Base-by-base conservation (phyloP, 2,797 vertebrate species). In the Anolis apletophallus region DNA sequence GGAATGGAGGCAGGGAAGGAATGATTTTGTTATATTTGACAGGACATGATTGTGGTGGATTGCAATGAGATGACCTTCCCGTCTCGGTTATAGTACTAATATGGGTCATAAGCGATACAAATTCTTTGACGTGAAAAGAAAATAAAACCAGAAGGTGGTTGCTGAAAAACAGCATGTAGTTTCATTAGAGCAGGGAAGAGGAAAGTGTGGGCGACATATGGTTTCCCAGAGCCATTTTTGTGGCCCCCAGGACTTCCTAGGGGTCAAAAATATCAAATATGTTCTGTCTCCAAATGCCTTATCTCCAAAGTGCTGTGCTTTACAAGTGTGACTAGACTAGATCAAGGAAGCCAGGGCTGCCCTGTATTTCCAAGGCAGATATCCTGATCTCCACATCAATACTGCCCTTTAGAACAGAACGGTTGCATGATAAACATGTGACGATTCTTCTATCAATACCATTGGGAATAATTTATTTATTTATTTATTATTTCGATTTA, bases 1-100 rank as follows among this genome's bases (percentile, higher is more conserved):
- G 26, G 50, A 23, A 36, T 46, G 12, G 54, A 52, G 54, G 19
- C 29, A 80, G 36, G 54, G 79, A 89, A 90, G 80, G 85, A 88
- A 85, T 46, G 59, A 3, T 80, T 92, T 32, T 46, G 5, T 8
- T 78, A 69, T 54, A 85, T n/a, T 52, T 23, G 59, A 52, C 2
- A 59, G 46, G 46, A 52, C 11, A 36, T 74, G 40, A 64, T 50
- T 46, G 17, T 50, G 54, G 55, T 74, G 54, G 29, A 23, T 36
- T 61, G 14, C 57, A 50, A 29, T 3, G 40, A 83, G 71, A 40
- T 74, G 54, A 21, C 36, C 71, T 57, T 73, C 34, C 34, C 16
- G 67, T 55, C 32, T 32, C 67, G 46, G 16, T 57, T 71, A 36
- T 32, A 36, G 34, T 72, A 34, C 21, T 71, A 23, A 55, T 71